Base-by-base conservation (phyloP, 2,113 vertebrate genomes). In the Anhinga rufa region DNA sequence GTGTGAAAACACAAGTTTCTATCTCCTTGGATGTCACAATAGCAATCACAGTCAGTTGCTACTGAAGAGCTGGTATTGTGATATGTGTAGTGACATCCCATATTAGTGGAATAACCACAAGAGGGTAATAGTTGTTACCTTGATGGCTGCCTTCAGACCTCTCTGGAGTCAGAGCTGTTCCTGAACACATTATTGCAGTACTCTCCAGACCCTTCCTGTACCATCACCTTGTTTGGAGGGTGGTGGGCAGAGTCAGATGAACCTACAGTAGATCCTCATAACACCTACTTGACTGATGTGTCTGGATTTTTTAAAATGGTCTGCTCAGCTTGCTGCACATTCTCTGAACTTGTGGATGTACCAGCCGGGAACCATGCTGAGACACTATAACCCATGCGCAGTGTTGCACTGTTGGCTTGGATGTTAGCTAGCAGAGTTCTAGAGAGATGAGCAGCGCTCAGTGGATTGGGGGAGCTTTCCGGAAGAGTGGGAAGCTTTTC, bases 301-400 rank as follows among this genome's bases (percentile, higher is more conserved):
- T 42, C 14, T 83, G 65, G 10, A 16, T 18, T 69, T 74, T 54
- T 70, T 60, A 15, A 54, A 71, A 51, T 69, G n/a, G 16, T 66
- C 29, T 92, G 8, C 10, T 60, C 8, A 12, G 14, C 48, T 88
- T 0, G 0, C 34, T 66, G 11, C 3, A 1, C 52, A 14, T 69
- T 90, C 14, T 61, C 24, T 52, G 66, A 55, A n/a, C 20, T 80
- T 4, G 4, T 51, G 40, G 14, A 14, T 38, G 4, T 71, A 4
- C 40, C 22, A 61, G 7, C 36, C 57, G 65, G 26, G 74, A 78
- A 24, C 46, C 14, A 17, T 36, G 17, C 19, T 1, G 24, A 28
- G 38, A 32, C 28, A 12, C 11, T 36, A 13, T 17, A 60, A 3
- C 15, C 19, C 4, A 3, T n/a, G 28, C 0, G 0, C 74, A 49